Evolutionary conservation across 2,113 vertebrate species (phyloP).

Genomic region (Syngnathus floridae): DNA sequence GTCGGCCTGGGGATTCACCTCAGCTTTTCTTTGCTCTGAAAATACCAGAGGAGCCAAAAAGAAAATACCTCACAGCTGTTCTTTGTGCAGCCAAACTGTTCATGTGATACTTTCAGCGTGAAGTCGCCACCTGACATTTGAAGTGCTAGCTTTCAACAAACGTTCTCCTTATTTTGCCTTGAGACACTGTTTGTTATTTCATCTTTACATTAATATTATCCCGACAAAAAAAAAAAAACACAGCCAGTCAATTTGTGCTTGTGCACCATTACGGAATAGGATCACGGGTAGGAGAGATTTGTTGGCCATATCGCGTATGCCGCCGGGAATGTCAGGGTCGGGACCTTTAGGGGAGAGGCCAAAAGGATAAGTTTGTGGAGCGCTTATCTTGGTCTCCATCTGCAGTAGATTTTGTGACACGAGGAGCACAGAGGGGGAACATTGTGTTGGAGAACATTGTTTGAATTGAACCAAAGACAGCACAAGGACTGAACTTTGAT

Average conservation of each 20-base stretch:
- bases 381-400: slow-evolving; percentile 68
- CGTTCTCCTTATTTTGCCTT: slow-evolving; percentile 11
- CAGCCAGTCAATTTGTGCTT: neutral
- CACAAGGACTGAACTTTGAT: no score
- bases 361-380: slow-evolving; percentile 55
- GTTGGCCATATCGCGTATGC: slow-evolving; percentile 57
- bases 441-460: no score
- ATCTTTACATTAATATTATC: slow-evolving; percentile 15
- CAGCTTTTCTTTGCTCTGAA: slow-evolving; percentile 48
- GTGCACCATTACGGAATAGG: slow-evolving; percentile 24
- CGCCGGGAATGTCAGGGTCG: slow-evolving; percentile 70
- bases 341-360: slow-evolving; percentile 61
- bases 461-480: no score
- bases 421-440: slow-evolving; percentile 47
- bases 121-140: slow-evolving; percentile 6
- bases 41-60: slow-evolving; percentile 62
- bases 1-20: slow-evolving; percentile 47
- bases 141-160: slow-evolving; percentile 15
- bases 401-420: slow-evolving; percentile 67
- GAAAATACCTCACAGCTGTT: slow-evolving; percentile 70
- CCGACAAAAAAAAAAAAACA: slow-evolving; percentile 23
- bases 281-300: slow-evolving; percentile 26
- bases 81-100: slow-evolving; percentile 42
- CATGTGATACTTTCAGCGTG: slow-evolving; percentile 25
- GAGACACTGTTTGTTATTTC: neutral